Evolutionary conservation across 2,797 vertebrate species (phyloP), one percentile per base, ranked within the genome.

Genomic region (Diplodus sargus): DNA sequence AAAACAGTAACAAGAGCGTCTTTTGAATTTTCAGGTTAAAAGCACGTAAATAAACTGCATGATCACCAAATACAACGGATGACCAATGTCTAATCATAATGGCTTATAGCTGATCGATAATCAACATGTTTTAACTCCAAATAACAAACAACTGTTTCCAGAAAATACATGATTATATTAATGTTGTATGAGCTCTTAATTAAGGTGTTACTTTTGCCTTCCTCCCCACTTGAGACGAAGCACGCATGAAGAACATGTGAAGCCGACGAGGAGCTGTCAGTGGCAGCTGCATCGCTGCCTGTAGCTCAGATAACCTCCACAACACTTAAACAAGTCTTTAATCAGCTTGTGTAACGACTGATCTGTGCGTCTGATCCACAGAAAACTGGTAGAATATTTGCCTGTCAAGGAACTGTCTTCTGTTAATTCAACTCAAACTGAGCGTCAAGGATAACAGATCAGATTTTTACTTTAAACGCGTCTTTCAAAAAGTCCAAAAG

Each of bases 191-290:
- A 59, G n/a, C 48, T 25, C n/a, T 42, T n/a, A 7, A 45, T 0
- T 14, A 2, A 53, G 2, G 25, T 57, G 23, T 18, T 51, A 3
- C 15, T 20, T 45, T 52, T 25, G 14, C 42, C n/a, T 28, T 63
- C 20, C 10, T 10, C 20, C 1, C 20, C 15, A 4, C 22, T 47
- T 34, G 10, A 70, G 13, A 34, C 53, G 17, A 22, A 66, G 15
- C 25, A 9, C 10, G 28, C 23, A 47, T 58, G 5, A 22, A 18
- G 63, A 60, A 8, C 43, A 17, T 7, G 49, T 74, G 59, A 70
- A n/a, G 14, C 39, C 53, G 13, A 60, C 58, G 70, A 86, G 66
- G 85, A 86, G 82, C 86, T 93, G 91, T 92, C 92, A 91, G 78
- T 4, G 16, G 84, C 92, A 91, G 88, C 91, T 92, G 90, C 10